Conservation (phyloP, 1,140 invertebrate species). For the Drosophila saltans region DNA sequence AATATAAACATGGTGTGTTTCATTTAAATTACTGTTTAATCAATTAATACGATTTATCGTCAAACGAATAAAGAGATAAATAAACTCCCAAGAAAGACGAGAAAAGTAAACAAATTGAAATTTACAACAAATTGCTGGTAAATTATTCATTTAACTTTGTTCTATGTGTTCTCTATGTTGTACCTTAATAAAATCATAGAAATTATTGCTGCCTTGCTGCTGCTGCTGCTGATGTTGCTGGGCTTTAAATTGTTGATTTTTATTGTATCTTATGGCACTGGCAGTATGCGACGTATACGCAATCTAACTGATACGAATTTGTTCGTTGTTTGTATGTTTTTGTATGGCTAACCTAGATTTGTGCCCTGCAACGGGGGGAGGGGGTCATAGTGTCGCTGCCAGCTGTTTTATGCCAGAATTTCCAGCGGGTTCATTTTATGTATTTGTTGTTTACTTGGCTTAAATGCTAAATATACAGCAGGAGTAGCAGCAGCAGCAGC, state of each 20-base stretch:
- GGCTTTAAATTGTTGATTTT: conserved; percentile 59
- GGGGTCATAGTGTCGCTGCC: conserved; percentile 27
- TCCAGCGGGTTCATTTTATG: conserved; percentile 48
- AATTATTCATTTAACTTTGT: conserved; percentile 54
- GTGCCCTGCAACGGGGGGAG: conserved; percentile 3
- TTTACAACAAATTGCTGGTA: conserved; percentile 50
- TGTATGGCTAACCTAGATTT: conserved; percentile 56
- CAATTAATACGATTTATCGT: too few species aligned
- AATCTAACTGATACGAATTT: conserved; percentile 44
- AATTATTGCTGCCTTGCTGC: conserved; percentile 47
- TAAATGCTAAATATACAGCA: conserved; percentile 60
- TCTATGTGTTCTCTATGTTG: conserved; percentile 16
- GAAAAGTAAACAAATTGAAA: neutral
- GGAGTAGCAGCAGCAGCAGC: conserved; percentile 37
- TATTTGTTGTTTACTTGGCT: conserved; percentile 59
- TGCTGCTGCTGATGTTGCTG: neutral
- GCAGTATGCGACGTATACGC: conserved; percentile 59
- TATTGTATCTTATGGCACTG: conserved; percentile 33
- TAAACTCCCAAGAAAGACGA: too few species aligned
- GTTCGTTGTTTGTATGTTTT: conserved; percentile 22
- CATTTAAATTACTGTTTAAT: neutral
- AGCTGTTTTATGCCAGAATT: conserved; percentile 27
- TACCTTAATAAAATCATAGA: conserved; percentile 52
- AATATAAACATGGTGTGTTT: neutral
- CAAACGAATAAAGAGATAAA: too few species aligned